phyloP scores from a whole-genome alignment of 1,140 invertebrate genomes.

The Tetramorium simillimum region DNA sequence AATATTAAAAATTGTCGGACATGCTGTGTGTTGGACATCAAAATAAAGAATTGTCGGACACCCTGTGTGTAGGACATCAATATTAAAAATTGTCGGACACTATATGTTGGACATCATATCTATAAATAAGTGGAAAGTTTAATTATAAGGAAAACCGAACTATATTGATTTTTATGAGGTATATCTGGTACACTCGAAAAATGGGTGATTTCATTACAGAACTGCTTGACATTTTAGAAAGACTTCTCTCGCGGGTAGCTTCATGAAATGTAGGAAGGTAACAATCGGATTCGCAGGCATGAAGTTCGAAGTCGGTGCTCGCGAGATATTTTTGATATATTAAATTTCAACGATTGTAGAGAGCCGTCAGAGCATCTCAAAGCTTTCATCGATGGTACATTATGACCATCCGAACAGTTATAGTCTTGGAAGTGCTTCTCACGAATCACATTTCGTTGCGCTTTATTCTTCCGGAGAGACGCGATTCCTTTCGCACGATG shows the following conservation, averaged over 20 bases:
- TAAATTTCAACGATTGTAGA: slow-evolving; percentile 43
- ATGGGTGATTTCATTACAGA: background rate
- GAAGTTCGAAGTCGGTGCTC: slow-evolving; percentile 18
- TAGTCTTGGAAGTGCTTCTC: slow-evolving; percentile 41
- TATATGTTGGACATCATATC: too few species aligned
- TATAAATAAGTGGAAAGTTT: background rate
- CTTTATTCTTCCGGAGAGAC: slow-evolving; percentile 37
- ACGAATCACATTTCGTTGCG: slow-evolving; percentile 53
- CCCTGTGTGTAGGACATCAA: too few species aligned
- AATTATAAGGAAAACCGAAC: background rate
- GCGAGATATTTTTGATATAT: slow-evolving; percentile 44
- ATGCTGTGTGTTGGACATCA: too few species aligned
- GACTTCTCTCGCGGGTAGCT: background rate
- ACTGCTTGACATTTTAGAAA: background rate
- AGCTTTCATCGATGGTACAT: slow-evolving; percentile 28
- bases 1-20: too few species aligned
- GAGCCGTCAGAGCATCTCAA: background rate
- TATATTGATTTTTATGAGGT: background rate
- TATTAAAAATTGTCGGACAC: too few species aligned
- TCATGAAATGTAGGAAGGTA: background rate
- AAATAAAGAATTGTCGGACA: too few species aligned
- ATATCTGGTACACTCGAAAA: background rate
- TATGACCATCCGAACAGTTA: slow-evolving; percentile 39
- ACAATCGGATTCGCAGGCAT: slow-evolving; percentile 19
- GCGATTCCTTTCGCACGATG: background rate